Evolutionary conservation across 2,797 vertebrate species (phyloP), one percentile per base, ranked within the genome.

Genomic region (Anolis apletophallus): DNA sequence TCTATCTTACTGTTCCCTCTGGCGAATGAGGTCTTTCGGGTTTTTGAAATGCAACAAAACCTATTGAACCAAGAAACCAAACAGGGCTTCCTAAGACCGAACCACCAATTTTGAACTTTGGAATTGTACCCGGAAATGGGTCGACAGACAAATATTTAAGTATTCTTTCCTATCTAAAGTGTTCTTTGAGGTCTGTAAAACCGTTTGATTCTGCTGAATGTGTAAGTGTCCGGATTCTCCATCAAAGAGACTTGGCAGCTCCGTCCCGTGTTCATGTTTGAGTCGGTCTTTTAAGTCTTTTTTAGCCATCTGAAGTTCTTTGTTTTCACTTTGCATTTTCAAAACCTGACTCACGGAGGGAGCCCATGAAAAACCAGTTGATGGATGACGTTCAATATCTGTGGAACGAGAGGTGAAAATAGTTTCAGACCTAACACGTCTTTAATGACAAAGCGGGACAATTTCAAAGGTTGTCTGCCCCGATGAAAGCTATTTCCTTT

Each of bases 131-230:
- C 46, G 5, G 7, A 46, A 46, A 46, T 46, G 46, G 46, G 7
- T 46, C 46, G 5, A 46, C 46, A 46, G 57, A 21, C 17, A 59
- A 59, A 59, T 59, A 59, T 17, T n/a, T 68, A 12, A n/a, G n/a
- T 4, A 12, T 16, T 77, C 93, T 88, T 91, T 92, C 94, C 93
- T 34, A 71, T 36, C 4, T 95, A 34, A 71, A 91, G 91, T 92
- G 61, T 91, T 89, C 91, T 86, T 93, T 93, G 94, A 88, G 82
- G 83, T 88, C 90, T 71, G n/a, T 71, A 71, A 40, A 86, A 93
- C 94, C 95, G 85, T 91, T 89, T 92, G 91, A 94, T 93, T 95
- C 85, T 94, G 88, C 16, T 8, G 34, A 93, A 91, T 95, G 95
- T 95, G 87, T 90, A 89, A 88, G 92, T 89, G 78, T 84, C 23